These are phyloP conservation scores for Sebastolobus altivelis DNA, from an alignment of 2,797 vertebrate species.

Conservation along the genomic window DNA sequence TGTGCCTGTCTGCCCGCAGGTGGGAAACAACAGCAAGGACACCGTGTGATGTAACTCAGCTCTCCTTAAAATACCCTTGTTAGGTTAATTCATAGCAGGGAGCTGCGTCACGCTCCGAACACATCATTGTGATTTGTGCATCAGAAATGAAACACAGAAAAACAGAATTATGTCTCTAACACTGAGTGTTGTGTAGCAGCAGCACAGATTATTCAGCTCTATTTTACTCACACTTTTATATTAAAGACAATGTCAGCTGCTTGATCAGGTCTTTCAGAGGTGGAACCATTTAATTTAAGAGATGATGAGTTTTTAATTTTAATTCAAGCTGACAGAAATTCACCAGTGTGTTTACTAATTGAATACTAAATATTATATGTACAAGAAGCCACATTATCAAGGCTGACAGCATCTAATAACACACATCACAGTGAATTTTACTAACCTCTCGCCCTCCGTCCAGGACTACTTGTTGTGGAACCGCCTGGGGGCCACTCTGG, in stretches of 20 bases:
- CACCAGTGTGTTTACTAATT: background rate
- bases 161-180: constrained; percentile 1
- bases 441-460: background rate
- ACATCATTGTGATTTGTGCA: constrained; percentile 27
- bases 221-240: constrained; percentile 21
- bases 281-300: background rate
- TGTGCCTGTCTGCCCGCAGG: constrained; percentile 62
- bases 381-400: constrained; percentile 6
- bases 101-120: background rate
- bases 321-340: constrained; percentile 11
- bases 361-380: background rate
- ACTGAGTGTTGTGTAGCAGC: background rate
- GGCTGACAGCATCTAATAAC: constrained; percentile 7
- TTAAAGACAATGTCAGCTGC: constrained; percentile 7
- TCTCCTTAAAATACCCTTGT: constrained; percentile 59
- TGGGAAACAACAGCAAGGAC: constrained; percentile 72
- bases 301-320: constrained; percentile 14
- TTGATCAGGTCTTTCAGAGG: constrained; percentile 4
- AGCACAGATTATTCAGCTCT: constrained; percentile 39
- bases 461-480: constrained; percentile 99
- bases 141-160: background rate
- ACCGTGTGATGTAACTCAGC: constrained; percentile 52
- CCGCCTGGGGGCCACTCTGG: constrained; percentile 96
- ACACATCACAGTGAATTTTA: background rate
- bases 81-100: constrained; percentile 31